Evolutionary conservation across 2,797 vertebrate genomes (phyloP).

Genomic region (Benthosema pterotum): DNA sequence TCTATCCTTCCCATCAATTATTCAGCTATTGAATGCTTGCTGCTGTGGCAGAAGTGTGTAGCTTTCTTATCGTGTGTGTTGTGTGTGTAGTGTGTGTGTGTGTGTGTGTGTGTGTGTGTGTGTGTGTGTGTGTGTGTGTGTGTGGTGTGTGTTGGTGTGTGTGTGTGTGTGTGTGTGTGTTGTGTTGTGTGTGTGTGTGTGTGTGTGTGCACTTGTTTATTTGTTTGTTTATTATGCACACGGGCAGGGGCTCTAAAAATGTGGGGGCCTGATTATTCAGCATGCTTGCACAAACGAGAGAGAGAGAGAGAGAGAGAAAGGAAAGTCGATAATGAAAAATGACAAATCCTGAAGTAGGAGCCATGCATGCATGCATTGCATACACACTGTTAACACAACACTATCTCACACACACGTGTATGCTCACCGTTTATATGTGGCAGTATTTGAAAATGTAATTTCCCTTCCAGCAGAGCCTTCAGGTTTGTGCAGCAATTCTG

Average conservation of each 20-base stretch:
- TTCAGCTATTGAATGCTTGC: constrained; percentile 48
- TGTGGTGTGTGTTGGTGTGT: too few species aligned
- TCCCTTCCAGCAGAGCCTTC: too few species aligned
- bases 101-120: constrained; percentile 5
- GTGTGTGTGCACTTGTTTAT: background rate
- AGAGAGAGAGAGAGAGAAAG: too few species aligned
- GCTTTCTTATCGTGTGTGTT: constrained; percentile 5
- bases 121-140: background rate
- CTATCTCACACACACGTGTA: too few species aligned
- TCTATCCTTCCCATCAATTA: constrained; percentile 51
- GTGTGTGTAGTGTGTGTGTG: constrained; percentile 1
- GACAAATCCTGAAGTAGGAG: too few species aligned
- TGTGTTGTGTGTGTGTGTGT: constrained; percentile 17
- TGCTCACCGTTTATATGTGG: too few species aligned
- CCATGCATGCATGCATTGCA: too few species aligned
- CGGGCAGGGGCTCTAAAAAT: background rate
- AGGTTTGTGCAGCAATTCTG: too few species aligned
- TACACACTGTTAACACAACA: too few species aligned
- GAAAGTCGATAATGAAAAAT: too few species aligned
- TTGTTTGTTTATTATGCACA: background rate
- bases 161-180: too few species aligned
- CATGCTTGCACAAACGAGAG: background rate
- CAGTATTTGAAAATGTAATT: too few species aligned
- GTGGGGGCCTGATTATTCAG: background rate
- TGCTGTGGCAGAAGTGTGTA: constrained; percentile 46